A percentile compares a stretch with the other conserved stretches of the same genome.
phyloP scores from a whole-genome alignment of 2,888 invertebrate species.

The Metalampra italica region DNA sequence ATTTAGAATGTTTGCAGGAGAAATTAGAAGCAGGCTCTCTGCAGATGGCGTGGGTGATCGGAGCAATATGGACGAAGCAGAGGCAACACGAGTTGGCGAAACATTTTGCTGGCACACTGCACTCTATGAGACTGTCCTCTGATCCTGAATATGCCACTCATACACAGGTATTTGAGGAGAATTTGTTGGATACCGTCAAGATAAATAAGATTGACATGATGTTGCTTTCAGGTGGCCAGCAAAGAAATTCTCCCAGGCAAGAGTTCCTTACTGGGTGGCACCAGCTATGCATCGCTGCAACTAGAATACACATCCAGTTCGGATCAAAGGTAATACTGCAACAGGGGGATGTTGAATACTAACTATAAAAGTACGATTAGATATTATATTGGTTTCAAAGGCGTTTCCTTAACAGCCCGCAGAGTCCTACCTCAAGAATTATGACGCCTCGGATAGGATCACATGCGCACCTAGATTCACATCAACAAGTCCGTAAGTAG shows the following conservation, averaged over 20 bases:
- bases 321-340: slow-evolving; percentile 53
- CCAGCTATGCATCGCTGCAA: slow-evolving; percentile 62
- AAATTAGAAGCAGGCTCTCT: slow-evolving; percentile 73
- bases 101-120: slow-evolving; percentile 78
- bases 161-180: slow-evolving; percentile 35
- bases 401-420: slow-evolving; percentile 36
- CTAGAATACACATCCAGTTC: slow-evolving; percentile 69
- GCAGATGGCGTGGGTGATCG: slow-evolving; percentile 84
- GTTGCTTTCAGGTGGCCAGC: slow-evolving; percentile 46
- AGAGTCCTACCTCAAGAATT: slow-evolving; percentile 49
- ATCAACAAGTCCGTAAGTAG: slow-evolving; percentile 27
- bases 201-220: too few species aligned
- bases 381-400: background rate
- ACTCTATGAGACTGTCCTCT: slow-evolving; percentile 80
- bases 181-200: background rate
- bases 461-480: slow-evolving; percentile 34
- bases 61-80: slow-evolving; percentile 81
- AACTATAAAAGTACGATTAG: background rate
- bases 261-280: slow-evolving; percentile 48
- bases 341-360: background rate
- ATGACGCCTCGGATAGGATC: slow-evolving; percentile 48
- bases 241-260: slow-evolving; percentile 65
- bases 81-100: slow-evolving; percentile 80
- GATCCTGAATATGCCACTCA: slow-evolving; percentile 70
- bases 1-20: slow-evolving; percentile 38